phyloP scores from a whole-genome alignment of 2,888 invertebrate species.

The Podabrus alpinus region DNA sequence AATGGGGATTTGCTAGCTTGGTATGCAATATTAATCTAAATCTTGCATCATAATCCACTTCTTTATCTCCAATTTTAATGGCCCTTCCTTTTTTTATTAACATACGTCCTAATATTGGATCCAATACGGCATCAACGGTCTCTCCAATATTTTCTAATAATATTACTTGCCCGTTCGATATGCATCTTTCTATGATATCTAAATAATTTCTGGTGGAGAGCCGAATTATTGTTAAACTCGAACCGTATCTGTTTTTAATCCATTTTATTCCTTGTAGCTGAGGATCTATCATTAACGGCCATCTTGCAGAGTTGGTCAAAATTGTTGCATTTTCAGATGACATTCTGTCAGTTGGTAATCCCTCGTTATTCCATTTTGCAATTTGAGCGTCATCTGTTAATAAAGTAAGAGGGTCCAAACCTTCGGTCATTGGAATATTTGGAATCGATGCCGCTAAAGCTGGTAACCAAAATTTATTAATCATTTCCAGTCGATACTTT shows the following conservation, averaged over 20 bases:
- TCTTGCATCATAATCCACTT: constrained; percentile 82
- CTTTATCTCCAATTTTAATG: constrained; percentile 87
- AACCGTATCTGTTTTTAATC: constrained; percentile 87
- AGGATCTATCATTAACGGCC: constrained; percentile 96
- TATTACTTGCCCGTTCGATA: constrained; percentile 72
- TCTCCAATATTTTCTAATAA: constrained; percentile 91
- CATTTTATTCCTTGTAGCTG: constrained; percentile 90
- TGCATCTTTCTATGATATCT: constrained; percentile 73
- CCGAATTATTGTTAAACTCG: constrained; percentile 73
- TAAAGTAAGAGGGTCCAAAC: constrained; percentile 80
- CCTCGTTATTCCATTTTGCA: constrained; percentile 94
- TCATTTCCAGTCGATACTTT: constrained; percentile 76
- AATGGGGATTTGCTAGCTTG: constrained; percentile 93
- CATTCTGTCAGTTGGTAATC: constrained; percentile 89
- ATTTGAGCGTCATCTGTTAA: constrained; percentile 91
- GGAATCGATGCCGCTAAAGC: constrained; percentile 71
- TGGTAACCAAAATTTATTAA: constrained; percentile 81
- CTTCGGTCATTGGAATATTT: constrained; percentile 78
- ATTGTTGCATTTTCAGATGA: constrained; percentile 94
- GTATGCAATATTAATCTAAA: constrained; percentile 89
- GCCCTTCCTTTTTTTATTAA: constrained; percentile 85
- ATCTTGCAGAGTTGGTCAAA: constrained; percentile 83
- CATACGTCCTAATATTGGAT: constrained; percentile 84
- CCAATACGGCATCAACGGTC: constrained; percentile 85
- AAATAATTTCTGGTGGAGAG: constrained; percentile 82